Conservation (phyloP, 2,797 vertebrate species). For the Chiloscyllium punctatum region DNA sequence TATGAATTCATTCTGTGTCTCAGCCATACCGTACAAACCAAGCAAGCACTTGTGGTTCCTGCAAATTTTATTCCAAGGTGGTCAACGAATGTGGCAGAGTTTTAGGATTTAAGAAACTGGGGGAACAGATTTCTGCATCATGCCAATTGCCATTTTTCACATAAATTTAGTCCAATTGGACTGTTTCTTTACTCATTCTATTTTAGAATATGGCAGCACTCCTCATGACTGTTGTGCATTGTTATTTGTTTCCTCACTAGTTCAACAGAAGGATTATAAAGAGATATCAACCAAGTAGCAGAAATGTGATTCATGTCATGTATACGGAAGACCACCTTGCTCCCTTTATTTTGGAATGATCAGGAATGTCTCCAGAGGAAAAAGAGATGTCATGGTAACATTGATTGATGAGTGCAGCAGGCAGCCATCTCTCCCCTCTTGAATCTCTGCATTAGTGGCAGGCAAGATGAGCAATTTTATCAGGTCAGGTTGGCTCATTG, state of each 20-base stretch:
- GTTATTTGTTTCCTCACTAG: neutral
- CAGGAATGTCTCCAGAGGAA: neutral
- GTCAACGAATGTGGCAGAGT: neutral
- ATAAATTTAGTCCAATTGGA: neutral
- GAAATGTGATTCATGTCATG: neutral
- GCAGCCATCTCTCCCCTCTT: neutral
- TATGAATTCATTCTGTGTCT: neutral
- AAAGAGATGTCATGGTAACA: neutral
- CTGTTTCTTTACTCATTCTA: neutral
- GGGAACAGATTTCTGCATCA: neutral
- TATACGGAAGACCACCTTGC: neutral
- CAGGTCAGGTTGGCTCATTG: neutral
- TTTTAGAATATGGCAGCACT: neutral
- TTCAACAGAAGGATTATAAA: neutral
- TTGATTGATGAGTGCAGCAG: neutral
- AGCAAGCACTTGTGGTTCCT: neutral
- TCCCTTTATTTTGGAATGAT: neutral
- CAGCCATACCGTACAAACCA: neutral
- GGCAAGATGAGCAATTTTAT: neutral
- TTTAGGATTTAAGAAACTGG: neutral
- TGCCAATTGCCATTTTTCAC: conserved; percentile 19
- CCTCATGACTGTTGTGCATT: neutral
- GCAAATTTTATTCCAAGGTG: neutral
- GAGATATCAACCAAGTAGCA: neutral
- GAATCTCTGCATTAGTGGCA: neutral